Percentiles rank a stretch among this genome's conserved stretches.
Evolutionary conservation across 1,140 invertebrate genomes (phyloP).

Genomic region (Apolygus lucorum): DNA sequence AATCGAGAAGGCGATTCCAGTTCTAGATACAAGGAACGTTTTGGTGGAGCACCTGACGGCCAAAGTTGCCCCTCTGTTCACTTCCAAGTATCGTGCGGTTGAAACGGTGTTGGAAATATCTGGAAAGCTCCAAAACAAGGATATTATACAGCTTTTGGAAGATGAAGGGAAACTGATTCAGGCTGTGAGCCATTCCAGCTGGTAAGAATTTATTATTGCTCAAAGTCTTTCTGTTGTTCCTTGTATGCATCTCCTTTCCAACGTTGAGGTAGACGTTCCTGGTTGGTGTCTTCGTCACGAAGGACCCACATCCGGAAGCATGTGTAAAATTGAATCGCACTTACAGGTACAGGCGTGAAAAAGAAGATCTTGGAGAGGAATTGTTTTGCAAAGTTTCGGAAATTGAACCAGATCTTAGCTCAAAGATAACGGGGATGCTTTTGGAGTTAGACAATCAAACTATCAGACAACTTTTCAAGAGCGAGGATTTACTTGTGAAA

Average conservation of each 20-base stretch:
- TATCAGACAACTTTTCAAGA: conserved; percentile 26
- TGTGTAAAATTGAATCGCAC: not conserved
- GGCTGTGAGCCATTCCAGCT: conserved; percentile 18
- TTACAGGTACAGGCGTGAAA: conserved; percentile 26
- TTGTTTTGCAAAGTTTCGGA: conserved; percentile 26
- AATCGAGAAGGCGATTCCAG: no score
- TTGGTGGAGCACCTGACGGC: conserved; percentile 27
- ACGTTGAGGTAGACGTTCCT: not conserved
- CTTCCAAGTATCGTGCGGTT: conserved; percentile 9
- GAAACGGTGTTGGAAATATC: conserved; percentile 25
- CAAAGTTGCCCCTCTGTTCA: conserved; percentile 21
- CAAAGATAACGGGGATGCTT: conserved; percentile 33
- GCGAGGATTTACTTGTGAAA: conserved; percentile 22
- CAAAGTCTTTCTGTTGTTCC: not conserved
- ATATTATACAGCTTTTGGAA: conserved; percentile 26
- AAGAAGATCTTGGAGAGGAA: conserved; percentile 29
- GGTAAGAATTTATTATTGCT: not conserved
- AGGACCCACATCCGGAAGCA: not conserved
- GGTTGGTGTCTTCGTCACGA: not conserved
- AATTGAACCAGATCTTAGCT: conserved; percentile 29
- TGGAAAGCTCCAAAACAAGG: conserved; percentile 24
- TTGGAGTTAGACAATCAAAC: conserved; percentile 29
- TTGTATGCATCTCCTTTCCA: not conserved
- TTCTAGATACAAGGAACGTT: conserved; percentile 30
- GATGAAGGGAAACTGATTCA: conserved; percentile 21